Percentiles rank a stretch among this genome's conserved stretches.
phyloP scores from a whole-genome alignment of 2,797 vertebrate genomes.

The Anas acuta region DNA sequence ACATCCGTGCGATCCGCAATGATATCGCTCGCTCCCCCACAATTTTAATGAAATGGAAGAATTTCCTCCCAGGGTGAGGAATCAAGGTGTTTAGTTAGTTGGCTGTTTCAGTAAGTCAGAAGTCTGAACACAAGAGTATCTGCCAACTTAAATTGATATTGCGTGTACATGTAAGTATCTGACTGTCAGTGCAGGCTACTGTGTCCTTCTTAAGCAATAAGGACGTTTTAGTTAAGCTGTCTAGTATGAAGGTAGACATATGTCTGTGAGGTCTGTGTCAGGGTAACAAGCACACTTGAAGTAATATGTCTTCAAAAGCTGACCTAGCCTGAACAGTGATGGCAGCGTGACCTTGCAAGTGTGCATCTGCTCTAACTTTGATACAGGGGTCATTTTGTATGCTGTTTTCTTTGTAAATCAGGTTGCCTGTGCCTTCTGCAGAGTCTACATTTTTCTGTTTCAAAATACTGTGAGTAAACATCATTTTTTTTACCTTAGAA shows the following conservation, averaged over 20 bases:
- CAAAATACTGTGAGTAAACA: constrained; percentile 16
- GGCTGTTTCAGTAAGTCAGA: neutral
- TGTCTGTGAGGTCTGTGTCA: constrained; percentile 40
- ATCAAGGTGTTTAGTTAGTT: neutral
- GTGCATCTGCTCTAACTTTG: constrained; percentile 48
- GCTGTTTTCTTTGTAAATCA: constrained; percentile 53
- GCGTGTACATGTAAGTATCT: neutral
- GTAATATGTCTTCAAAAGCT: constrained; percentile 60
- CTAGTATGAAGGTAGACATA: neutral
- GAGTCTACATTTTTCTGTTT: constrained; percentile 55
- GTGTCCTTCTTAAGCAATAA: neutral
- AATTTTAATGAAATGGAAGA: neutral
- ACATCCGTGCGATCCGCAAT: neutral
- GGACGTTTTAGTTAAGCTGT: neutral
- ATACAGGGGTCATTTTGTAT: constrained; percentile 25
- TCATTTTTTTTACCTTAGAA: constrained; percentile 22
- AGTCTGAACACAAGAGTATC: neutral
- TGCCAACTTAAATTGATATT: neutral
- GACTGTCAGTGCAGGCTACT: neutral
- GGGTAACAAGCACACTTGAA: constrained; percentile 2
- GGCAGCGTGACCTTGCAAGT: constrained; percentile 44
- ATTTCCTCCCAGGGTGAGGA: neutral
- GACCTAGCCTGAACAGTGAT: constrained; percentile 4
- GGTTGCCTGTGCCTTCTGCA: constrained; percentile 35
- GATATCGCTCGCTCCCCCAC: neutral